Conservation (phyloP, 1,140 invertebrate genomes). For the Ericerus pela region DNA sequence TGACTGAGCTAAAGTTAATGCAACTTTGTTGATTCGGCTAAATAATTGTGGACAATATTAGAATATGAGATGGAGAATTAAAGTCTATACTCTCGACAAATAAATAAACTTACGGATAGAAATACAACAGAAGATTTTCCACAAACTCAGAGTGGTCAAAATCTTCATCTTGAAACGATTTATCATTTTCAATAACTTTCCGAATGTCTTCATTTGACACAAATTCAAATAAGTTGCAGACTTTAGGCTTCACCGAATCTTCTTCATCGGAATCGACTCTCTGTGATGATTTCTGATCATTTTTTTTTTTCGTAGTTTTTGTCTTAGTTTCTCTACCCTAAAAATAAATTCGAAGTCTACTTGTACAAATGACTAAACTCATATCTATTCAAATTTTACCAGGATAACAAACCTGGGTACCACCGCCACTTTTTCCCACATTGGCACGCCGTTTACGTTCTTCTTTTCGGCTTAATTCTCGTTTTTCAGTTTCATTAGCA, state of each 20-base stretch:
- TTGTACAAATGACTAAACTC: not conserved
- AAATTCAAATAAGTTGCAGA: constrained; percentile 40
- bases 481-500: constrained; percentile 34
- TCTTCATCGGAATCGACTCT: constrained; percentile 46
- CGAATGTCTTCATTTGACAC: constrained; percentile 51
- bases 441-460: constrained; percentile 76
- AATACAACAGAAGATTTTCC: constrained; percentile 36
- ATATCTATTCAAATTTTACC: not conserved
- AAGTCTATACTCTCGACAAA: too few relatives aligned
- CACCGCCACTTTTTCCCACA: constrained; percentile 72
- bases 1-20: constrained; percentile 45
- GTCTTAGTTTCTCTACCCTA: constrained; percentile 85
- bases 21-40: constrained; percentile 37
- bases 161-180: constrained; percentile 36
- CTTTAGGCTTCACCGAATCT: constrained; percentile 28
- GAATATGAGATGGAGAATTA: too few relatives aligned
- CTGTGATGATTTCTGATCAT: constrained; percentile 34
- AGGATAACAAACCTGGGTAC: constrained; percentile 44
- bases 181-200: constrained; percentile 42
- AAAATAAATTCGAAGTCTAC: not conserved
- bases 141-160: constrained; percentile 20
- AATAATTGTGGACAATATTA: constrained; percentile 21
- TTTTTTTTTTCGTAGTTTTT: constrained; percentile 72
- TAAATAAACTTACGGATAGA: constrained; percentile 37
- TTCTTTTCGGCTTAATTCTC: constrained; percentile 62